Evolutionary conservation across 2,888 invertebrate species (phyloP).

Genomic region (Calameuta idolon): DNA sequence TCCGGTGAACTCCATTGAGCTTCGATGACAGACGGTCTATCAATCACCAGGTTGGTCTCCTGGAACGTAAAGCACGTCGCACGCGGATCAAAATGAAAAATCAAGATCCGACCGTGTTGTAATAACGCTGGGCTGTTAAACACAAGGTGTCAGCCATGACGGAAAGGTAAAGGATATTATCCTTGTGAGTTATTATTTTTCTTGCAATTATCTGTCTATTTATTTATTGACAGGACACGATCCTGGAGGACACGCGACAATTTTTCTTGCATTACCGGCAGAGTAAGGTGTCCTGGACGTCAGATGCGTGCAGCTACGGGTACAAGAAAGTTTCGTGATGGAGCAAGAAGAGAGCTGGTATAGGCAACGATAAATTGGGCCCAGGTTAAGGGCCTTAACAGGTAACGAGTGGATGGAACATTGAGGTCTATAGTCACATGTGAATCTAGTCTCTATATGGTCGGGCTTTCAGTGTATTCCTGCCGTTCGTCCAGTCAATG

Average conservation of each 20-base stretch:
- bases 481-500: constrained; percentile 54
- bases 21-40: neutral
- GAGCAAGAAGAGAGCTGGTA: neutral
- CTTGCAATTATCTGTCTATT: neutral
- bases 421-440: constrained; percentile 35
- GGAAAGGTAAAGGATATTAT: neutral
- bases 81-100: neutral
- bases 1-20: neutral
- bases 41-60: neutral
- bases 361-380: neutral
- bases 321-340: neutral
- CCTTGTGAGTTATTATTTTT: neutral
- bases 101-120: neutral
- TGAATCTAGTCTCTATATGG: constrained; percentile 62
- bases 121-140: neutral
- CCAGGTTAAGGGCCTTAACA: neutral
- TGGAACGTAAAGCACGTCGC: neutral
- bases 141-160: neutral
- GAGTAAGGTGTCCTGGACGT: neutral
- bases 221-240: neutral
- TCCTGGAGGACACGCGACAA: neutral
- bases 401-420: neutral
- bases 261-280: neutral
- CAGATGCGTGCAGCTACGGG: neutral
- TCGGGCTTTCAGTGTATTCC: constrained; percentile 53